Base-by-base conservation (phyloP, 2,113 vertebrate species). In the Porphyrio hochstetteri region DNA sequence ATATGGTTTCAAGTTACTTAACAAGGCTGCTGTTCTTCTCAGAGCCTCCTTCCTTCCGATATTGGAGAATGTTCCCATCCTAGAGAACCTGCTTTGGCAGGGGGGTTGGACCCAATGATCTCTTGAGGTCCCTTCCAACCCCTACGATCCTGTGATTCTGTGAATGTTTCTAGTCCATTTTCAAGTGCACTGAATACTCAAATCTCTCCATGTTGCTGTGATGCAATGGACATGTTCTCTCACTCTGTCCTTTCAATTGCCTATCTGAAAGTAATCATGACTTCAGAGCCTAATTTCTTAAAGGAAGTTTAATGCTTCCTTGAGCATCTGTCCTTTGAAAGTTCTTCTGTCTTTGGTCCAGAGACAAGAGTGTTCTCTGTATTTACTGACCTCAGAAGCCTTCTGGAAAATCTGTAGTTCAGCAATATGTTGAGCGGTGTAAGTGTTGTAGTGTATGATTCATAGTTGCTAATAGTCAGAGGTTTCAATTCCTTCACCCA, bases 321-420 rank as follows among this genome's bases (percentile, higher is more conserved):
- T 88, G 52, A 85, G 25, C 7, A 23, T 68, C 40, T 92, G 36
- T 75, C 36, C 42, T 42, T 77, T 77, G 63, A 70, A 95, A 86
- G 44, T 69, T 88, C 33, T 94, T 81, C 70, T 50, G 24, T 40
- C 59, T 83, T 74, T 82, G 61, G 25, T 60, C 28, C n/a, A 61
- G 71, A 70, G 90, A 59, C 38, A 72, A 57, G 29, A 28, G 10
- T 35, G 16, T 59, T 84, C 46, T 92, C 69, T 4, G 1, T 89
- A 15, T 14, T 52, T 67, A 5, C 10, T 42, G 63, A 83, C 44
- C 74, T 78, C 46, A 35, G 33, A 92, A 48, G 35, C 69, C 94
- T 81, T 88, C 70, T 44, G 60, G 77, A 91, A 92, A 75, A 38
- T 16, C 42, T 67, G 33, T 63, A 38, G 33, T 86, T 86, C 68